Percentiles rank a stretch among this genome's conserved stretches.
Evolutionary conservation across 2,113 vertebrate genomes (phyloP).

Genomic region (Spea multiplicata): DNA sequence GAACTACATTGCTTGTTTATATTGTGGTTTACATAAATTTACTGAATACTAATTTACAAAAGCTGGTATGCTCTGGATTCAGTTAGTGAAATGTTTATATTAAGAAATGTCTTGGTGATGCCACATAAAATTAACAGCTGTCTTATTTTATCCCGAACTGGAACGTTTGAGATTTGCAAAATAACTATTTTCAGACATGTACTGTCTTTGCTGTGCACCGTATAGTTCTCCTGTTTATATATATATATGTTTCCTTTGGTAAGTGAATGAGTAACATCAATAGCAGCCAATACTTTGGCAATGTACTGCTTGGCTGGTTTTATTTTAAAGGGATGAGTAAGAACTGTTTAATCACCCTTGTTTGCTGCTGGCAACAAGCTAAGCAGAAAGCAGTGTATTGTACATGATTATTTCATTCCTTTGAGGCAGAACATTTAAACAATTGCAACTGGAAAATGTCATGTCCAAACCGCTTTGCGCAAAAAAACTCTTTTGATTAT

Average conservation of each 20-base stretch:
- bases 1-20: too few relatives aligned
- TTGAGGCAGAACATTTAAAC: conserved; percentile 25
- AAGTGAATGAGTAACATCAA: neutral
- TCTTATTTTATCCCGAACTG: neutral
- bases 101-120: too few relatives aligned
- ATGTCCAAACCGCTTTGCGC: conserved; percentile 6
- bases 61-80: too few relatives aligned
- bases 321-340: conserved; percentile 10
- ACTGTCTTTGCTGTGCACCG: too few relatives aligned
- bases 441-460: conserved; percentile 19
- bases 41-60: too few relatives aligned
- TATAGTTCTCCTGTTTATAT: neutral
- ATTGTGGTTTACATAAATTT: too few relatives aligned
- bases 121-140: neutral
- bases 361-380: neutral
- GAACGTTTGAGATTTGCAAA: neutral
- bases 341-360: conserved; percentile 5
- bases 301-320: neutral
- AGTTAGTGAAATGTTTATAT: too few relatives aligned
- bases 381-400: conserved; percentile 1
- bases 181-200: too few relatives aligned
- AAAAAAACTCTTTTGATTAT: neutral
- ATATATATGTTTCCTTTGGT: neutral
- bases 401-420: neutral
- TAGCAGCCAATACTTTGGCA: neutral